Conservation (phyloP, 2,113 vertebrate species). For the Atlantisia rogersi region DNA sequence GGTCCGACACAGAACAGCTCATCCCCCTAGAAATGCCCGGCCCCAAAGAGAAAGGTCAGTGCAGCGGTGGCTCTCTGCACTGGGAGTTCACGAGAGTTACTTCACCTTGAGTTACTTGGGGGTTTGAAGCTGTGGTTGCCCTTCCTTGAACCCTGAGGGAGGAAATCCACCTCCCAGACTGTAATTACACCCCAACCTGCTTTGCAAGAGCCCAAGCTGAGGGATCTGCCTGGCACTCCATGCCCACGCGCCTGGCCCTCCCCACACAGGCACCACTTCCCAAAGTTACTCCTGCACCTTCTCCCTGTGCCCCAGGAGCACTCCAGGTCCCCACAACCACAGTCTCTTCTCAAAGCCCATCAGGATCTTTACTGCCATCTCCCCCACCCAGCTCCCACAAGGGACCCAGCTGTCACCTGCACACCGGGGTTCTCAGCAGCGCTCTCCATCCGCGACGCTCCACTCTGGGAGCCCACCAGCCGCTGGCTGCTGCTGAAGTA, state of each 20-base stretch:
- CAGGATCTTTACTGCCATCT: background rate
- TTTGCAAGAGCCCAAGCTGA: background rate
- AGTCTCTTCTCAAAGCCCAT: background rate
- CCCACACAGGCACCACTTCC: background rate
- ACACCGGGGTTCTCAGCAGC: background rate
- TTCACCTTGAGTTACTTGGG: background rate
- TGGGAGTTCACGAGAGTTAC: background rate
- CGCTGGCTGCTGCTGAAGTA: slow-evolving; percentile 84
- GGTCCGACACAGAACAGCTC: slow-evolving; percentile 80
- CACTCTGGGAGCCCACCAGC: slow-evolving; percentile 59
- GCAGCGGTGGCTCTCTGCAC: accelerated
- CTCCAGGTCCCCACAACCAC: background rate
- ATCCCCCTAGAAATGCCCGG: slow-evolving; percentile 46
- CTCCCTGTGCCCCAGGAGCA: background rate
- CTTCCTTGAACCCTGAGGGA: background rate
- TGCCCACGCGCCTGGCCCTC: background rate
- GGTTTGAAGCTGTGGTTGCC: background rate
- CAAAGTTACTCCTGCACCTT: background rate
- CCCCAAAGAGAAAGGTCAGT: background rate
- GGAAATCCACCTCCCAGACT: background rate
- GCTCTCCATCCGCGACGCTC: background rate
- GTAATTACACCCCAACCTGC: accelerated
- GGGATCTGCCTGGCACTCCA: background rate
- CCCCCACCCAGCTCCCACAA: background rate
- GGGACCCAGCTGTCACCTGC: background rate